Base-by-base conservation (phyloP, 2,888 invertebrate genomes). In the Gastrophysa polygoni region DNA sequence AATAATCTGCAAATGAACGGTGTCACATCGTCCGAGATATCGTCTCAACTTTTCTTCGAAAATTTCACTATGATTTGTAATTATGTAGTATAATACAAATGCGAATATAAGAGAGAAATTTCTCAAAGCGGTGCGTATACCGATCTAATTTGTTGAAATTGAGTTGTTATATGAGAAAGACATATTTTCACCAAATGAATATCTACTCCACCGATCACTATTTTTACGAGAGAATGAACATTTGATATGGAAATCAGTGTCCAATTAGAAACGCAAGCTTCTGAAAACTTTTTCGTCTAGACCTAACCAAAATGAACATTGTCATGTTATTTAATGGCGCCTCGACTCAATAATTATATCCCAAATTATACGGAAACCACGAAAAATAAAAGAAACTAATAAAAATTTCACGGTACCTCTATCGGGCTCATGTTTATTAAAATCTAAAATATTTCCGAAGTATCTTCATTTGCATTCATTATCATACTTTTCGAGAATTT, bases 401-500 rank as follows among this genome's bases (percentile, higher is more conserved):
- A 57, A 57, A 61, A 68, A 63, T 58, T 60, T 60, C 64, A 60
- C 67, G 68, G 68, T 71, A 71, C 70, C 70, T 70, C 68, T 64
- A 4, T 38, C 46, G 59, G 48, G 68, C 71, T 72, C 71, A 74
- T 73, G 72, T 74, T 62, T 72, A 73, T 74, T 74, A 74, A 74
- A 72, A 73, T 68, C 58, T 59, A 57, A 68, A 63, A 66, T 69
- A 69, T 70, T 67, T 63, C 50, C 63, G 38, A 21, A 56, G 59
- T 49, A 43, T 52, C 50, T 59, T 67, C 72, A 74, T 74, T 74
- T 73, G 71, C 74, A 74, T 74, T 70, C 67, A 73, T 73, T 73
- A 73, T 69, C 71, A 73, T 73, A 71, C 67, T 68, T 71, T 71
- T 63, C 18, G 58, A 59, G 56, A 64, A 71, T 70, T 63, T 50